Percentiles rank a stretch among this genome's conserved stretches.
Evolutionary conservation across 2,113 vertebrate species (phyloP).

Genomic region (Progne subis): DNA sequence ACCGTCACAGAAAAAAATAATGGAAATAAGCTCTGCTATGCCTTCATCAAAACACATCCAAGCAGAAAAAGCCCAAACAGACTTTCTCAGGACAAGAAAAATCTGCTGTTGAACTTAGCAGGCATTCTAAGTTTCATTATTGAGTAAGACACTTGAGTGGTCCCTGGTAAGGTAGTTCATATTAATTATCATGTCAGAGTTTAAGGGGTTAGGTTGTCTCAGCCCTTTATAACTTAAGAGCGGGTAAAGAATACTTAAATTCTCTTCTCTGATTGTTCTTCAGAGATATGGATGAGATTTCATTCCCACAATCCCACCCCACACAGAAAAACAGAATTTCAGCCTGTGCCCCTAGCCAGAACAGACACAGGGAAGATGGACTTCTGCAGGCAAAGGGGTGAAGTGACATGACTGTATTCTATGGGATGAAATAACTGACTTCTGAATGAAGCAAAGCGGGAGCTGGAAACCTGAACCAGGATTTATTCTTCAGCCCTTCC

Average conservation of each 20-base stretch:
- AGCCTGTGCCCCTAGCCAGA: neutral
- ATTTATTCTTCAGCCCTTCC: neutral
- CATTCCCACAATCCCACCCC: neutral
- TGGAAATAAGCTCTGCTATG: neutral
- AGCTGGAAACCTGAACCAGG: neutral
- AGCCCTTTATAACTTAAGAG: neutral
- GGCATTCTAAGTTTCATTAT: neutral
- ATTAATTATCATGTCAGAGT: neutral
- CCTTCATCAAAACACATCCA: neutral
- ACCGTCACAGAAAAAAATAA: neutral
- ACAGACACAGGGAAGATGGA: rapidly evolving
- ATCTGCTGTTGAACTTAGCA: neutral
- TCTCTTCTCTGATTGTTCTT: neutral
- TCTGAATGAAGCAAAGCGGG: neutral
- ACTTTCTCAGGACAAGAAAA: neutral
- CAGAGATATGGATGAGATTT: neutral
- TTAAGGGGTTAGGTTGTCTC: neutral
- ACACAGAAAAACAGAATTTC: neutral
- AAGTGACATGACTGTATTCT: neutral
- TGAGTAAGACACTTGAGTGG: neutral
- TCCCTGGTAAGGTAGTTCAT: neutral
- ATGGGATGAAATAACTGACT: neutral
- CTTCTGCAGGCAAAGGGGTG: neutral
- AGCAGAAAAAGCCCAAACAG: neutral
- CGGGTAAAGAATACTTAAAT: neutral